Conservation (phyloP, 1,140 invertebrate genomes). For the Diuraphis noxia region DNA sequence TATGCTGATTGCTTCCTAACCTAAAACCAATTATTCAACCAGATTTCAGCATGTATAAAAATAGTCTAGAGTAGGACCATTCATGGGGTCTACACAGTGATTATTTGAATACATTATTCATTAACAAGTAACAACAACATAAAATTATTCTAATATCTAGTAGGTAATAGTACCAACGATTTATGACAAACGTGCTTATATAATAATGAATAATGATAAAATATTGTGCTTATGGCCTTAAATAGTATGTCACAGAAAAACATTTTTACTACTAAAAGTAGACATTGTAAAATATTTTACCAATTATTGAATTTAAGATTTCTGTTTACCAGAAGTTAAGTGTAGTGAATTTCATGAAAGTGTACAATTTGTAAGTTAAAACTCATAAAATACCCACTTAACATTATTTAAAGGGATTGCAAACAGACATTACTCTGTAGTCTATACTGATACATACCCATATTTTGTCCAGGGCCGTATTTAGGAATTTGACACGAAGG, state of each 20-base stretch:
- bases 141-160: neutral
- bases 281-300: neutral
- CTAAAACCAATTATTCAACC: no score
- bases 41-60: no score
- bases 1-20: no score
- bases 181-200: neutral
- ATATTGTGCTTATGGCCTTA: neutral
- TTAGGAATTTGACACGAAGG: no score
- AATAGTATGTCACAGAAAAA: neutral
- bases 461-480: neutral
- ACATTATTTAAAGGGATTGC: neutral
- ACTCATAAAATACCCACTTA: neutral
- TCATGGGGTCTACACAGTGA: neutral
- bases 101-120: neutral
- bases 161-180: neutral
- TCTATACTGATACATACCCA: neutral
- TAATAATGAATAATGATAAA: neutral
- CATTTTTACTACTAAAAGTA: neutral
- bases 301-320: neutral
- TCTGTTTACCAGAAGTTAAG: neutral
- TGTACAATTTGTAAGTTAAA: neutral
- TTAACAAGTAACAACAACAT: neutral
- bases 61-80: neutral
- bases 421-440: neutral
- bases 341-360: neutral